Percentiles rank a stretch among this genome's conserved stretches.
Conservation (phyloP, 2,888 invertebrate species). For the Orthosia gothica region DNA sequence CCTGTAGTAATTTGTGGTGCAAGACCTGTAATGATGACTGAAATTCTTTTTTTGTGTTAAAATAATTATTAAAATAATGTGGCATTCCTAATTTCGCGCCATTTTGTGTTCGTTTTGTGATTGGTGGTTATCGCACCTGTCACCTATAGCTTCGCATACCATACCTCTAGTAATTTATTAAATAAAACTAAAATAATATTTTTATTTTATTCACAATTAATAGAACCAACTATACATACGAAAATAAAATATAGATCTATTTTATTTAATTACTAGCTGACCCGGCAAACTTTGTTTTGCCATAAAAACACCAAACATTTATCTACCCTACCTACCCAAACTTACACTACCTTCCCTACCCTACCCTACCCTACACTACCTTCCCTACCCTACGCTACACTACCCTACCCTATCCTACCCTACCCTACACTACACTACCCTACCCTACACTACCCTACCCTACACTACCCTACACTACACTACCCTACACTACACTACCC, state of each 20-base stretch:
- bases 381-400: too few species aligned
- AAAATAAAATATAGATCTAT: slow-evolving; percentile 55
- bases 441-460: too few species aligned
- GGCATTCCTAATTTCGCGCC: slow-evolving; percentile 21
- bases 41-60: not conserved
- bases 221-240: slow-evolving; percentile 44
- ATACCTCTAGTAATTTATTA: not conserved
- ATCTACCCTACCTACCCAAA: too few species aligned
- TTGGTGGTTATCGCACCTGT: slow-evolving; percentile 14
- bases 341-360: too few species aligned
- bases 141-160: not conserved
- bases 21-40: not conserved
- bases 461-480: too few species aligned
- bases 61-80: slow-evolving; percentile 1
- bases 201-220: slow-evolving; percentile 50
- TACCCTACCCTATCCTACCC: too few species aligned
- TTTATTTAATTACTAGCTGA: too few species aligned
- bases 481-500: too few species aligned
- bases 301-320: too few species aligned
- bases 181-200: slow-evolving; percentile 39
- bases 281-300: too few species aligned
- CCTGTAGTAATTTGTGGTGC: not conserved
- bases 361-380: too few species aligned
- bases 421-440: too few species aligned
- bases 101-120: slow-evolving; percentile 45